Percentiles rank a stretch among this genome's conserved stretches.
Evolutionary conservation across 2,113 vertebrate genomes (phyloP).

Genomic region (Balaenoptera acutorostrata): DNA sequence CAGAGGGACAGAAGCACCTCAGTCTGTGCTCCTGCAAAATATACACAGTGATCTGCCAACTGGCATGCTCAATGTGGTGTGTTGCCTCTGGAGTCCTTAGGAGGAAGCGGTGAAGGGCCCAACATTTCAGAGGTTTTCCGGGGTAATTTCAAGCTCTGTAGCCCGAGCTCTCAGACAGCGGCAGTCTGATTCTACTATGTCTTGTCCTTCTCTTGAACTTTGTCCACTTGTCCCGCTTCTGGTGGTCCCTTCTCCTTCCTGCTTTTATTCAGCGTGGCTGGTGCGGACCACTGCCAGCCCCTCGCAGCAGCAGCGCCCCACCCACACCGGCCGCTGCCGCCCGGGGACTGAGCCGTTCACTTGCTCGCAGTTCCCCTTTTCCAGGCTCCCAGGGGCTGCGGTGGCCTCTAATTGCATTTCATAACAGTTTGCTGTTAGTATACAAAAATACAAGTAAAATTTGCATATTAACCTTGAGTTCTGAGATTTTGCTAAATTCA

Average conservation of each 20-base stretch:
- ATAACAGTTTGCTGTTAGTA: background rate
- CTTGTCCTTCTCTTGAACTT: too few relatives aligned
- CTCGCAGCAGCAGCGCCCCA: too few relatives aligned
- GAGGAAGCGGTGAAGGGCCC: background rate
- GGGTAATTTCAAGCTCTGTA: constrained; percentile 34
- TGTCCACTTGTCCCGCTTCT: too few relatives aligned
- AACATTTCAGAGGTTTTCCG: background rate
- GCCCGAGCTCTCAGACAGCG: constrained; percentile 41
- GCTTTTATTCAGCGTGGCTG: too few relatives aligned
- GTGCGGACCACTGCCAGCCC: too few relatives aligned
- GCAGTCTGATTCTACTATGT: background rate
- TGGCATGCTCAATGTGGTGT: background rate
- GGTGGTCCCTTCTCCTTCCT: too few relatives aligned
- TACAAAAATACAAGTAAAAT: background rate
- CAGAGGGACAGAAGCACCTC: background rate
- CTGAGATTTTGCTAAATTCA: background rate
- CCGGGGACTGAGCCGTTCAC: too few relatives aligned
- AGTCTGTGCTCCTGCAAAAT: background rate
- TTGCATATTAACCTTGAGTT: background rate
- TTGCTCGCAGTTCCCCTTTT: too few relatives aligned
- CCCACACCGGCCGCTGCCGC: too few relatives aligned
- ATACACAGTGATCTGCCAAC: background rate
- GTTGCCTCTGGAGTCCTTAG: background rate
- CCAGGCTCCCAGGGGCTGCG: too few relatives aligned
- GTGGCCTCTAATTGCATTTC: background rate